Percentiles rank a stretch among this genome's conserved stretches.
Evolutionary conservation across 2,113 vertebrate genomes (phyloP).

Genomic region (Phylloscopus whistleri): DNA sequence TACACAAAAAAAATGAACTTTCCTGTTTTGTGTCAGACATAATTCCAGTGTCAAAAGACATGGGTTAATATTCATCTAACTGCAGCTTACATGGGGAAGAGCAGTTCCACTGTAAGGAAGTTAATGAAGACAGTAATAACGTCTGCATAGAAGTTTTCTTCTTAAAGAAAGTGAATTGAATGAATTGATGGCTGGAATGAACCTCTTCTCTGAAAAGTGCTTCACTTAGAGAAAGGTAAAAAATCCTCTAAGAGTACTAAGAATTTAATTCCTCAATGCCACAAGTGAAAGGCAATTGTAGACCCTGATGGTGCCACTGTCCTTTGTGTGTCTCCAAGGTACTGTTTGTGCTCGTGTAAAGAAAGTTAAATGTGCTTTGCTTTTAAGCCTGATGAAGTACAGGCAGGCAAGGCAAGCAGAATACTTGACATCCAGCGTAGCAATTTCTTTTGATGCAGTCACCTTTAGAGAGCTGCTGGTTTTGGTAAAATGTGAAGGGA

Average conservation of each 20-base stretch:
- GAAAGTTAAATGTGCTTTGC: background rate
- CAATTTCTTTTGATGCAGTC: slow-evolving; percentile 15
- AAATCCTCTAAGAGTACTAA: background rate
- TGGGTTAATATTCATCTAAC: background rate
- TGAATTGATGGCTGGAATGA: background rate
- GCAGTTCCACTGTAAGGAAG: background rate
- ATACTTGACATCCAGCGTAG: background rate
- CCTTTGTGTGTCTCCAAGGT: background rate
- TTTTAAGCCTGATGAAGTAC: background rate
- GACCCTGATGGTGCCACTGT: background rate
- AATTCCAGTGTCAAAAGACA: background rate
- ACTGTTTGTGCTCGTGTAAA: background rate
- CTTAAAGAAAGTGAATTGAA: background rate
- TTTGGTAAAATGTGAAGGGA: background rate
- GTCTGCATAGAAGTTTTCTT: background rate
- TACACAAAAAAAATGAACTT: background rate
- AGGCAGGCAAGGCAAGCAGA: background rate
- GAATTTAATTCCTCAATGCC: background rate
- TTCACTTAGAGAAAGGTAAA: background rate
- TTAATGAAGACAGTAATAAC: background rate
- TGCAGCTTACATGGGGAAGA: background rate
- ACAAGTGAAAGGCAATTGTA: background rate
- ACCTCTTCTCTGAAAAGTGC: background rate
- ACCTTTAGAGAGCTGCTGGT: slow-evolving; percentile 18
- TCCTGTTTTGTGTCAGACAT: background rate